Percentiles rank a stretch among this genome's conserved stretches.
phyloP scores from a whole-genome alignment of 2,888 invertebrate species.

The Alloscopus bannaensis region DNA sequence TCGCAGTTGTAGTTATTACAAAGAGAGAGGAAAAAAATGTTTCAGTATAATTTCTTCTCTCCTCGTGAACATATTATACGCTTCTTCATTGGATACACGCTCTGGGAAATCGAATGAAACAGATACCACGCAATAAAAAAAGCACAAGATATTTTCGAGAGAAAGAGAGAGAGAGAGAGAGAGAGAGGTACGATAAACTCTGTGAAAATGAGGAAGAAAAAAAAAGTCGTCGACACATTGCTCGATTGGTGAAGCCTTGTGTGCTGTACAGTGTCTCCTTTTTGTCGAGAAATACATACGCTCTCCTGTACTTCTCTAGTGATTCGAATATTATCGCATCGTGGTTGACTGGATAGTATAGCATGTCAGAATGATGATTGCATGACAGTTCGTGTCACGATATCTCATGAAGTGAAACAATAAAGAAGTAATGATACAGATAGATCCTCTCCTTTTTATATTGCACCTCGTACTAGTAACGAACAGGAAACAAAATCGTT shows the following conservation, averaged over 20 bases:
- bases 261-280: not conserved
- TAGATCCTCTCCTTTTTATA: conserved; percentile 36
- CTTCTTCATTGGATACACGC: too few species aligned
- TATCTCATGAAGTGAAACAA: conserved; percentile 65
- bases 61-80: too few species aligned
- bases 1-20: too few species aligned
- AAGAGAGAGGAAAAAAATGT: too few species aligned
- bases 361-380: conserved; percentile 64
- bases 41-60: too few species aligned
- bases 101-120: too few species aligned
- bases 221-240: conserved; percentile 23
- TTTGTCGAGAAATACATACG: not conserved
- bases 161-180: conserved; percentile 18
- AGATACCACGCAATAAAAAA: conserved; percentile 19
- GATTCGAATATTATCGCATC: conserved; percentile 54
- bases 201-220: conserved; percentile 21
- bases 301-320: conserved; percentile 2
- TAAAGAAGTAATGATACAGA: conserved; percentile 63
- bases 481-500: too few species aligned
- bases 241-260: not conserved
- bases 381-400: conserved; percentile 64
- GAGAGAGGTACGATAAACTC: conserved; percentile 33
- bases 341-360: conserved; percentile 63
- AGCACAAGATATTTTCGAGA: conserved; percentile 7
- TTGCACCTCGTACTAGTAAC: conserved; percentile 28